Evolutionary conservation across 2,797 vertebrate species (phyloP).

Genomic region (Cirrhinus mrigala): DNA sequence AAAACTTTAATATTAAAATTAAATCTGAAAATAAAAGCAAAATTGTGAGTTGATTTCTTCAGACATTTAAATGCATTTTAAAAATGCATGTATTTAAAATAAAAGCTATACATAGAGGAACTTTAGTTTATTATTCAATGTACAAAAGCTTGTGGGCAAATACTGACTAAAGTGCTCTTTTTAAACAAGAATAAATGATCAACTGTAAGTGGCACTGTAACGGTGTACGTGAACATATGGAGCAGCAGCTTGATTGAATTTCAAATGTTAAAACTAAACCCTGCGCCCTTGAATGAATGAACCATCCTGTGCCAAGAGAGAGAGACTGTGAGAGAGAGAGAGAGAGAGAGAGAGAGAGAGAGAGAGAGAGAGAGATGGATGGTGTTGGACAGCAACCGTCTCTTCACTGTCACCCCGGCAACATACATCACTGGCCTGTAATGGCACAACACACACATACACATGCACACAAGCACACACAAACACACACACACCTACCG

Average conservation of each 20-base stretch:
- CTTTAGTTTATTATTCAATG: background rate
- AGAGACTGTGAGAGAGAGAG: background rate
- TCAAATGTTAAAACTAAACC: constrained; percentile 22
- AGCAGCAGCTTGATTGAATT: constrained; percentile 8
- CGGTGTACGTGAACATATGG: background rate
- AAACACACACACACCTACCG: background rate
- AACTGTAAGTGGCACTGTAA: background rate
- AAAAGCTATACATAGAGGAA: background rate
- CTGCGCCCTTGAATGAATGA: constrained; percentile 28
- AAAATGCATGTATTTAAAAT: background rate
- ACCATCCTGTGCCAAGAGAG: background rate
- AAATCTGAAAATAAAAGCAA: background rate
- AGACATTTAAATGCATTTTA: background rate
- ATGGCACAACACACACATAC: background rate
- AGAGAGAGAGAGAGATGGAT: constrained; percentile 36
- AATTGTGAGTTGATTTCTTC: background rate
- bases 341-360: constrained; percentile 8
- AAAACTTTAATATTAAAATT: background rate
- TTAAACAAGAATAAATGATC: background rate
- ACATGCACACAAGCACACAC: background rate
- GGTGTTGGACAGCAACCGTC: constrained; percentile 37
- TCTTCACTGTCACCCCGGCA: constrained; percentile 50
- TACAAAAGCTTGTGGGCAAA: background rate
- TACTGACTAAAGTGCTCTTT: background rate
- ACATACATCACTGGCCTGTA: constrained; percentile 62